Conservation (phyloP, 2,888 invertebrate species). For the Colostygia pectinataria region DNA sequence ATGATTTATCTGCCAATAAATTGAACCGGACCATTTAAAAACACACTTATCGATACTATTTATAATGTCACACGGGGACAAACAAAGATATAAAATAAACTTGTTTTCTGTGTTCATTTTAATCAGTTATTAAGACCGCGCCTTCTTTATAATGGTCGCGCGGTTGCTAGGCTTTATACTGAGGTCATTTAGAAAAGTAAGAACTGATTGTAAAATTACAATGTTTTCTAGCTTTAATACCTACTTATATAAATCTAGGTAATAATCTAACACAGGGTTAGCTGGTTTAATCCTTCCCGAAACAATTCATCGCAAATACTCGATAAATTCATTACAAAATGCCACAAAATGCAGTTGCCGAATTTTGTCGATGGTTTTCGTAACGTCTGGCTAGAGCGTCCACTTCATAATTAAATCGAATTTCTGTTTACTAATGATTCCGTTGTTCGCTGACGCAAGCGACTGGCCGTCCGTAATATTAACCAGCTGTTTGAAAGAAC, state of each 20-base stretch:
- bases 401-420: conserved; percentile 32
- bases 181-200: neutral
- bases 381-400: conserved; percentile 10
- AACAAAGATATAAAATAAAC: conserved; percentile 47
- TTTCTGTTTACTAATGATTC: conserved; percentile 38
- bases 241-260: no score
- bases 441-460: conserved; percentile 50
- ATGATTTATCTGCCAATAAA: conserved; percentile 39
- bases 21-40: conserved; percentile 35
- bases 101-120: conserved; percentile 43
- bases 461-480: conserved; percentile 50
- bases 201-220: conserved; percentile 13
- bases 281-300: no score
- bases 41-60: conserved; percentile 35
- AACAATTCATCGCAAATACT: neutral
- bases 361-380: conserved; percentile 9
- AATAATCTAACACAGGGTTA: no score
- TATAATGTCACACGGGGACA: conserved; percentile 45
- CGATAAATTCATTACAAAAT: neutral
- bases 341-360: neutral
- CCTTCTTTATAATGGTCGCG: conserved; percentile 15
- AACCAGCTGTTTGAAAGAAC: conserved; percentile 62
- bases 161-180: conserved; percentile 12
- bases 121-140: conserved; percentile 30
- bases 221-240: neutral